Conservation (phyloP, 2,797 vertebrate genomes). For the Fringilla coelebs region DNA sequence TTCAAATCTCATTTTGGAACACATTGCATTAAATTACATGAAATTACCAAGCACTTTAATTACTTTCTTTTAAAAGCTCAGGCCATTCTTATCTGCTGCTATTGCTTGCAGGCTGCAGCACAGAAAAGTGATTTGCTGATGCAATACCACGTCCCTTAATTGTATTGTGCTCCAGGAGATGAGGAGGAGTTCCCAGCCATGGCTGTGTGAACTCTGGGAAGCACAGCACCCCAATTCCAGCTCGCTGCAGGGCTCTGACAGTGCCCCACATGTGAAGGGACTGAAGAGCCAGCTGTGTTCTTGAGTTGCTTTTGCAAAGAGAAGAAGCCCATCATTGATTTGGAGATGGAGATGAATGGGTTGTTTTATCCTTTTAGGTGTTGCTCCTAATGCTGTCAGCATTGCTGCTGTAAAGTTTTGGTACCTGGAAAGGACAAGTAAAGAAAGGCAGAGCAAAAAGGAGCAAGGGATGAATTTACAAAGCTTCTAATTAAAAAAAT, state of each 20-base stretch:
- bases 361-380: not conserved
- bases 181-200: not conserved
- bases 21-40: not conserved
- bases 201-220: not conserved
- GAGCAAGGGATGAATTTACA: not conserved
- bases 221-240: not conserved
- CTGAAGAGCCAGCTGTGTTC: not conserved
- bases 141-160: not conserved
- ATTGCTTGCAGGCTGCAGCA: not conserved
- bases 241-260: not conserved
- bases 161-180: not conserved
- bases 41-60: constrained; percentile 43
- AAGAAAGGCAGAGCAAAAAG: not conserved
- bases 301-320: not conserved
- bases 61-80: not conserved
- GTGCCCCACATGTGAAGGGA: not conserved
- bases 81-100: not conserved
- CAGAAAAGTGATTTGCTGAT: not conserved
- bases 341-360: not conserved
- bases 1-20: constrained; percentile 38
- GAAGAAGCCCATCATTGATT: not conserved
- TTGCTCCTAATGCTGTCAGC: not conserved
- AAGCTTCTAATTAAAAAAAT: not conserved
- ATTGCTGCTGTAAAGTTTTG: not conserved
- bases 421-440: not conserved